These are phyloP conservation scores for Macrosoma leucophasiata DNA, from an alignment of 2,888 invertebrate species.

Conservation along the genomic window DNA sequence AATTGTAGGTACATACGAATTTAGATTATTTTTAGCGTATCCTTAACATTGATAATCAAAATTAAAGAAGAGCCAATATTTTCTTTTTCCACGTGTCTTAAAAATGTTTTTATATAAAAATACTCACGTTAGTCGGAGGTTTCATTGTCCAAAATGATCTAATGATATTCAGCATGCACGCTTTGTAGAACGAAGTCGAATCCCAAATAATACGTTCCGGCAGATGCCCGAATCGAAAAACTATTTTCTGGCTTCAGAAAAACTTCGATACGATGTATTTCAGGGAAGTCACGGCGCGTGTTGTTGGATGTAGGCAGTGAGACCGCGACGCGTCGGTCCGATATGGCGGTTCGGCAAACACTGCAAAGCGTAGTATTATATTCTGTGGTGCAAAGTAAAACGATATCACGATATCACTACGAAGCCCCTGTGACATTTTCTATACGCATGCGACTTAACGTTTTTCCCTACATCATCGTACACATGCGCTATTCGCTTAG, in stretches of 20 bases:
- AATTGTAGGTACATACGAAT: no score
- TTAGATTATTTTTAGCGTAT: no score
- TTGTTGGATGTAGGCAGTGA: constrained; percentile 40
- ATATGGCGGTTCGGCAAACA: constrained; percentile 52
- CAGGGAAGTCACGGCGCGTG: constrained; percentile 12
- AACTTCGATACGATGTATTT: no score
- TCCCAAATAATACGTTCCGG: not conserved
- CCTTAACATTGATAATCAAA: no score
- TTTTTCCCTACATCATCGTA: not conserved
- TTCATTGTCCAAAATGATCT: constrained; percentile 62
- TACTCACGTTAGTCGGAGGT: constrained; percentile 64
- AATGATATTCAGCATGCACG: constrained; percentile 53
- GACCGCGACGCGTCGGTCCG: constrained; percentile 43
- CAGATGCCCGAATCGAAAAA: not conserved
- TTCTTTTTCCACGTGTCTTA: no score
- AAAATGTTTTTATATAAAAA: no score
- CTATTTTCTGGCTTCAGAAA: constrained; percentile 1
- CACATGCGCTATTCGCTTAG: constrained; percentile 1
- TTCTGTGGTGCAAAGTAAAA: no score
- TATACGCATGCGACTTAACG: constrained; percentile 17
- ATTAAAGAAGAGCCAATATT: no score
- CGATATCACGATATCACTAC: no score
- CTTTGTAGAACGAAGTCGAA: no score
- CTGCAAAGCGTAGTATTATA: constrained; percentile 32
- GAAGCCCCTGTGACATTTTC: constrained; percentile 27